Base-by-base conservation (phyloP, 2,113 vertebrate species). In the Xenopus laevis region DNA sequence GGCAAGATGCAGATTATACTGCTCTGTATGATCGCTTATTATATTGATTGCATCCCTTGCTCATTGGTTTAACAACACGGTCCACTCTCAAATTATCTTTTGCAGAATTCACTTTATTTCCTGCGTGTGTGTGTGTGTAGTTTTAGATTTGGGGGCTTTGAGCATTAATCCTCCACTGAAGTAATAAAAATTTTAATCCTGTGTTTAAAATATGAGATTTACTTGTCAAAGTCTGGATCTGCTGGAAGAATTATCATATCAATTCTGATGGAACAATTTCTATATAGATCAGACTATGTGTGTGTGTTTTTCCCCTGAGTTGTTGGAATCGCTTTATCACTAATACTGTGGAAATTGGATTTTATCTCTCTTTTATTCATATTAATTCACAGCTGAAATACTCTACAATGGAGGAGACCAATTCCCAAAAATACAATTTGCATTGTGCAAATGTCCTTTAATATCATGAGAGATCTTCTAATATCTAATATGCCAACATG, bases 111-210 rank as follows among this genome's bases (percentile, higher is more conserved):
- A 63, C 78, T 82, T 82, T 79, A 78, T 84, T 86, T 84, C 65
- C 71, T 55, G 70, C 45, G 40, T 82, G 5, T 40, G 6, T 3
- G 3, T 47, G 4, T 16, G 3, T 85, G 81, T 52, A 79, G 2
- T 80, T 87, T 89, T 88, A 89, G 89, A 84, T 90, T 89, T 12
- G 77, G 57, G 17, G 86, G 89, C 85, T 92, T 93, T 90, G 80
- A 83, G 69, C 65, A 73, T 78, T 94, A 94, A 94, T 94, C 92
- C 83, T 45, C 63, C 76, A 76, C 84, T 84, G 84, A 88, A 91
- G 88, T 94, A 95, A 95, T 94, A 95, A 93, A 93, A 88, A 86
- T 87, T 87, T 92, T 94, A 95, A 95, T 94, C 93, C 92, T 88
- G 85, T 93, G 89, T 94, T 94, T 91, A 89, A 89, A 93, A 93